phyloP scores from a whole-genome alignment of 1,140 invertebrate species.

The Popillia japonica region DNA sequence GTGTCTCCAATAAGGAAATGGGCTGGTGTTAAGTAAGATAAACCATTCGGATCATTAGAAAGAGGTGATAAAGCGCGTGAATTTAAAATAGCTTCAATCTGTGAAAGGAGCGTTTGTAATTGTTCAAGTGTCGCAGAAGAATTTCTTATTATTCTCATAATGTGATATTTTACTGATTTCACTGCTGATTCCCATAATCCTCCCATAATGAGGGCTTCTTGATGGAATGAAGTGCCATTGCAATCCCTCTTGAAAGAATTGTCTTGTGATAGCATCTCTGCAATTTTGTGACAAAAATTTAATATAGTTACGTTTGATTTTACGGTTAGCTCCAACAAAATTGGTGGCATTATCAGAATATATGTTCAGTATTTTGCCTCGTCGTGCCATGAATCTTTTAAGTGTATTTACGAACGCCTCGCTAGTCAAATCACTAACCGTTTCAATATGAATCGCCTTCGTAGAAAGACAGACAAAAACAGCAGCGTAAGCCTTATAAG shows the following conservation, averaged over 20 bases:
- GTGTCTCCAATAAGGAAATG: constrained; percentile 55
- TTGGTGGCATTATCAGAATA: constrained; percentile 46
- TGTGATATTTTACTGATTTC: constrained; percentile 44
- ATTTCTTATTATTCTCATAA: constrained; percentile 44
- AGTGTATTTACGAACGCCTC: constrained; percentile 51
- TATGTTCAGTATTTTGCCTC: constrained; percentile 46
- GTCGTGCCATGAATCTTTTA: constrained; percentile 48
- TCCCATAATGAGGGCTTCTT: constrained; percentile 49
- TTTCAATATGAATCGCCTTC: constrained; percentile 55
- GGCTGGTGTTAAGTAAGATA: constrained; percentile 48
- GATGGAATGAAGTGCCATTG: constrained; percentile 52
- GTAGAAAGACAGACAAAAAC: constrained; percentile 54
- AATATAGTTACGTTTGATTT: background rate
- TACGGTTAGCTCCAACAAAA: constrained; percentile 25
- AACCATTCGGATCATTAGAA: constrained; percentile 48
- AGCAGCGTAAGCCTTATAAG: constrained; percentile 45
- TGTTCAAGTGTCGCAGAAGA: constrained; percentile 47
- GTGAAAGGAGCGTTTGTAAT: constrained; percentile 45
- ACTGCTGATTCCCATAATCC: constrained; percentile 52
- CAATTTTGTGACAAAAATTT: background rate
- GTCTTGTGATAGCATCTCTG: background rate
- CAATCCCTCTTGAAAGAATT: background rate
- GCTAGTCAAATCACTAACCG: constrained; percentile 48
- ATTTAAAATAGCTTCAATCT: constrained; percentile 50
- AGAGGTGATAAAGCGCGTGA: constrained; percentile 49